Evolutionary conservation across 1,140 invertebrate genomes (phyloP), one percentile per base, ranked within the genome.

Genomic region (Neomicropteryx cornuta): DNA sequence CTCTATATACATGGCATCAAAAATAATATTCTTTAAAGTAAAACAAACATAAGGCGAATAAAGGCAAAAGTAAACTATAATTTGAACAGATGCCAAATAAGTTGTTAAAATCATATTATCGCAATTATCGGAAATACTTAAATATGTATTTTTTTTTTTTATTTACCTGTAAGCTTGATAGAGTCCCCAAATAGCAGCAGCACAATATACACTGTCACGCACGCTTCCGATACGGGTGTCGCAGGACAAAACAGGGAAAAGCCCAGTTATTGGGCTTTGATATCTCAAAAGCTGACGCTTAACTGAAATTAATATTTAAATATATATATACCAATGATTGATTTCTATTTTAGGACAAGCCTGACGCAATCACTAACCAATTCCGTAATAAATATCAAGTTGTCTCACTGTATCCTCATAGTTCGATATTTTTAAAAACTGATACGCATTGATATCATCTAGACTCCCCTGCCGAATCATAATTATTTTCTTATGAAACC

Each of bases 131-230:
- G 16, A 3, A n/a, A n/a, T n/a, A n/a, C n/a, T n/a, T n/a, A n/a
- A n/a, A n/a, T n/a, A n/a, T n/a, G n/a, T n/a, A n/a, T n/a, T n/a
- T n/a, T n/a, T n/a, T n/a, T n/a, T n/a, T n/a, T n/a, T n/a, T n/a
- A n/a, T n/a, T 50, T 66, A 90, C 87, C 88, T 83, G 61, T 98
- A 98, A 3, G 93, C 89, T 67, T 97, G 92, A 66, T 94, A 88
- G 16, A 97, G 68, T 48, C 91, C 87, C 95, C 95, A 99, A 31
- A 96, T 77, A 14, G 92, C 85, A 22, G 87, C 77, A 27, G 93
- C 90, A 76, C 93, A 97, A 62, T 97, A 99, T 49, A 97, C 83
- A 66, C 88, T 96, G 50, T 97, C 94, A 51, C 93, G 72, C 0
- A 97, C 81, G 66, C 90, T 91, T 18, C 83, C 91, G 40, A 91